A percentile compares a stretch with the other conserved stretches of the same genome.
Evolutionary conservation across 2,113 vertebrate species (phyloP).

Genomic region (Emydura subglobosa): DNA sequence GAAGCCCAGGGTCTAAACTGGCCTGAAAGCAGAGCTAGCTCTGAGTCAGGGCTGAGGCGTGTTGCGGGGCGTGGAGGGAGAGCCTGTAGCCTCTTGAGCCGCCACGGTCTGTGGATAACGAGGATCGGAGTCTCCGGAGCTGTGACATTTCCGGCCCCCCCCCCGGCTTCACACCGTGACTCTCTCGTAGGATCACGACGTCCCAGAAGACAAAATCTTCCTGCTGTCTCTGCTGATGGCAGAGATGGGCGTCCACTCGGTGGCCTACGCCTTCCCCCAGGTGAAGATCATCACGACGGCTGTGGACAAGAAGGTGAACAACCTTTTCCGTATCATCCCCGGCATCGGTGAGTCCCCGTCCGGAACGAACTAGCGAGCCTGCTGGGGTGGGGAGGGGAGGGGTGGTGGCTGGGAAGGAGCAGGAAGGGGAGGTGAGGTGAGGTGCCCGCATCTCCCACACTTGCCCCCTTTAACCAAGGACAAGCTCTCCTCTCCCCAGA

Average conservation of each 20-base stretch:
- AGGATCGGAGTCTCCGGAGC: not conserved
- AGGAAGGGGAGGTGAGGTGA: not conserved
- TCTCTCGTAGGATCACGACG: conserved; percentile 91
- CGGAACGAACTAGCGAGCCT: not conserved
- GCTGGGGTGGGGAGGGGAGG: not conserved
- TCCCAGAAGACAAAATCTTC: conserved; percentile 97
- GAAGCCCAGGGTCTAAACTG: not conserved
- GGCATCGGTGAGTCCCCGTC: conserved; percentile 90
- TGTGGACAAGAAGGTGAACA: conserved; percentile 97
- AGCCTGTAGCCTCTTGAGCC: not conserved
- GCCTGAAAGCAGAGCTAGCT: not conserved
- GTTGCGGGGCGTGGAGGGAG: not conserved
- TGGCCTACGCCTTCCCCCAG: conserved; percentile 95
- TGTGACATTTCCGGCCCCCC: no score
- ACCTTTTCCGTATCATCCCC: conserved; percentile 96
- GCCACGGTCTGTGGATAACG: fast-evolving
- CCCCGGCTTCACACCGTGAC: not conserved
- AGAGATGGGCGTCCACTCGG: conserved; percentile 97
- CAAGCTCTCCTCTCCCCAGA: not conserved
- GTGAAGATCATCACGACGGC: conserved; percentile 98
- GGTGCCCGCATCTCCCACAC: not conserved
- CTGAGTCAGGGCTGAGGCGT: not conserved
- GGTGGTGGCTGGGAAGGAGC: not conserved
- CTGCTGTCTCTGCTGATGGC: conserved; percentile 97
- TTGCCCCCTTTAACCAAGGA: not conserved